Percentiles rank a stretch among this genome's conserved stretches.
phyloP scores from a whole-genome alignment of 1,140 invertebrate species.

The Asobara japonica region DNA sequence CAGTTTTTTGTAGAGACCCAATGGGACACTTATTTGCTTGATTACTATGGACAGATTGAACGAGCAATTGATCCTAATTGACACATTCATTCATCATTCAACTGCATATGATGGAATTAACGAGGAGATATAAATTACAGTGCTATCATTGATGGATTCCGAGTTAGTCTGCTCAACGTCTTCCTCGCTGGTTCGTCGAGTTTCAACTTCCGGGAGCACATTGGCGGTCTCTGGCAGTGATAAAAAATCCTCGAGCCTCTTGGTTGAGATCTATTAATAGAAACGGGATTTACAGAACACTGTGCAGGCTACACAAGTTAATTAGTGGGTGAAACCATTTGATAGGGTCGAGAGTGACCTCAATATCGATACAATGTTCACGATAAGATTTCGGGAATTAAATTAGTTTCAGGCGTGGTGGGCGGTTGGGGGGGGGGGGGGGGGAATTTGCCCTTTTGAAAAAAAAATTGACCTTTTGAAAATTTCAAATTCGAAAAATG shows the following conservation, averaged over 20 bases:
- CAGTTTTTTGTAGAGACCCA: too few relatives aligned
- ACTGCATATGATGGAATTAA: neutral
- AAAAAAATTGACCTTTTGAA: too few relatives aligned
- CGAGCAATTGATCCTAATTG: neutral
- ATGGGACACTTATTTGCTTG: too few relatives aligned
- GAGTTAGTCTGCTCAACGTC: neutral
- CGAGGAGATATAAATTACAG: conserved; percentile 36
- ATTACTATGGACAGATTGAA: neutral
- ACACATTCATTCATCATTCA: neutral
- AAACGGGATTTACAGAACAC: conserved; percentile 38
- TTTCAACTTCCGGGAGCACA: conserved; percentile 60
- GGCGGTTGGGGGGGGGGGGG: too few relatives aligned
- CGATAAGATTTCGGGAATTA: too few relatives aligned
- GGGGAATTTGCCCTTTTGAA: too few relatives aligned
- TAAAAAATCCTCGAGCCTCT: conserved; percentile 75
- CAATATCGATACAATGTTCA: too few relatives aligned
- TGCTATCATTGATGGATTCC: conserved; percentile 30
- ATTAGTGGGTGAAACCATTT: neutral
- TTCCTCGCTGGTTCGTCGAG: neutral
- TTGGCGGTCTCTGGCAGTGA: conserved; percentile 74
- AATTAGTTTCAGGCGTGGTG: too few relatives aligned
- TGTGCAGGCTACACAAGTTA: neutral
- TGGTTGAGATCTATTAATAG: conserved; percentile 72
- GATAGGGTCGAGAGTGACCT: neutral
- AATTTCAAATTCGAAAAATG: too few relatives aligned